Base-by-base conservation (phyloP, 2,888 invertebrate genomes). In the Bruchidius siliquastri region DNA sequence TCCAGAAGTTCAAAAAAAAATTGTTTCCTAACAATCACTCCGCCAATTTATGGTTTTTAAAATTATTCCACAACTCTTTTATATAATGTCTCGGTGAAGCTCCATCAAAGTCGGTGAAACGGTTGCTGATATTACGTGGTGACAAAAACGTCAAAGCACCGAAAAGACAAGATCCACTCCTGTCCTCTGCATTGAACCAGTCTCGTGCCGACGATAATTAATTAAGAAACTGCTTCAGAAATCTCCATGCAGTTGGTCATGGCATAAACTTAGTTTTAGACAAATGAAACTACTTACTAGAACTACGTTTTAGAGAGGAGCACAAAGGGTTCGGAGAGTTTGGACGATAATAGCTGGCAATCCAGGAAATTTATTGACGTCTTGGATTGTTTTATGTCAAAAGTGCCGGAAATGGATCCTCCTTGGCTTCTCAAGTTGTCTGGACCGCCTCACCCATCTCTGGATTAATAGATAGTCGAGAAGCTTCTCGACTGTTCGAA, bases 211-310 rank as follows among this genome's bases (percentile, higher is more conserved):
- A 18, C 49, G 3, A 73, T 73, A 75, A 75, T 75, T 73, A 75
- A 75, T 75, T 75, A 72, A 72, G 75, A 75, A 75, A 73, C 73
- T 49, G 73, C 73, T 73, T 73, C 73, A 74, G 71, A 72, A 71
- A 71, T 73, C 75, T 72, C 73, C 30, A 71, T 70, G 75, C 74
- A 75, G 72, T 74, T 74, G 75, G 72, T 72, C 74, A 72, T 70
- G 74, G 75, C 74, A 66, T 69, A 70, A 74, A 74, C 72, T 73
- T 71, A 75, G 75, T 73, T 74, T 74, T 68, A 74, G 74, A 76
- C 76, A 74, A 74, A 76, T 76, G 76, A 71, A 74, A 72, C 76
- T 73, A 73, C 74, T 74, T 73, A 73, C 74, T 67, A 13, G 69
- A 74, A 74, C 76, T 73, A 71, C 72, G 69, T 72, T 73, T 49